Conservation (phyloP, 1,140 invertebrate species). For the Eupeodes corollae region DNA sequence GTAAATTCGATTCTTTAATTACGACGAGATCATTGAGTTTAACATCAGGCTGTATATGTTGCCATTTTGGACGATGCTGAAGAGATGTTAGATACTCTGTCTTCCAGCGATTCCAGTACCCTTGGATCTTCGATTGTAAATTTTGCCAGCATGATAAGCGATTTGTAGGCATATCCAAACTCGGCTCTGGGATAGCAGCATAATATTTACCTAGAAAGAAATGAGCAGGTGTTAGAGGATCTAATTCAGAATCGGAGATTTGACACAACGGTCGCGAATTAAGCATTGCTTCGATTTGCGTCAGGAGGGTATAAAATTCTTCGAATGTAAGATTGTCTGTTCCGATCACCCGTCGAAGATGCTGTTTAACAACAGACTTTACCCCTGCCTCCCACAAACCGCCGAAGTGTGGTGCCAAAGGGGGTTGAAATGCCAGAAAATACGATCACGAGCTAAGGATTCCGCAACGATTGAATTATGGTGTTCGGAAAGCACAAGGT, state of each 20-base stretch:
- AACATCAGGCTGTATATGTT: slow-evolving; percentile 4
- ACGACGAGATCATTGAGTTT: slow-evolving; percentile 14
- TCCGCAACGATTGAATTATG: too few species aligned
- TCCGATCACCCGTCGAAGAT: slow-evolving; percentile 16
- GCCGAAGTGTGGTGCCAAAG: slow-evolving; percentile 6
- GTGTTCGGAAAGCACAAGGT: too few species aligned
- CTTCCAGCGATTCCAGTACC: slow-evolving; percentile 2
- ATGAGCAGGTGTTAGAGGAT: slow-evolving; percentile 25
- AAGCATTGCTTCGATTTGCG: slow-evolving; percentile 26
- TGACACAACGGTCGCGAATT: slow-evolving; percentile 29
- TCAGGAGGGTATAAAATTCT: slow-evolving; percentile 23
- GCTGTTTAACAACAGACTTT: slow-evolving; percentile 4
- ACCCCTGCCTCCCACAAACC: slow-evolving; percentile 6
- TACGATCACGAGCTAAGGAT: neutral
- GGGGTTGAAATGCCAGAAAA: slow-evolving; percentile 7
- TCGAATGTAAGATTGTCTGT: slow-evolving; percentile 10
- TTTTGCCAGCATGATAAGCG: slow-evolving; percentile 2
- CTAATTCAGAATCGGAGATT: slow-evolving; percentile 13
- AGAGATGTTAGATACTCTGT: slow-evolving; percentile 1
- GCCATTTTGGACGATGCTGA: slow-evolving; percentile 1
- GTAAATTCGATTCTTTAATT: slow-evolving; percentile 15
- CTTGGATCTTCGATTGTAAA: slow-evolving; percentile 3
- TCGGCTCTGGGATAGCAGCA: slow-evolving; percentile 18
- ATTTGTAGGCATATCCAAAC: neutral
- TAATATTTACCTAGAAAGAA: slow-evolving; percentile 24